A percentile compares a stretch with the other conserved stretches of the same genome.
Evolutionary conservation across 2,113 vertebrate genomes (phyloP).

Genomic region (Aegithalos caudatus): DNA sequence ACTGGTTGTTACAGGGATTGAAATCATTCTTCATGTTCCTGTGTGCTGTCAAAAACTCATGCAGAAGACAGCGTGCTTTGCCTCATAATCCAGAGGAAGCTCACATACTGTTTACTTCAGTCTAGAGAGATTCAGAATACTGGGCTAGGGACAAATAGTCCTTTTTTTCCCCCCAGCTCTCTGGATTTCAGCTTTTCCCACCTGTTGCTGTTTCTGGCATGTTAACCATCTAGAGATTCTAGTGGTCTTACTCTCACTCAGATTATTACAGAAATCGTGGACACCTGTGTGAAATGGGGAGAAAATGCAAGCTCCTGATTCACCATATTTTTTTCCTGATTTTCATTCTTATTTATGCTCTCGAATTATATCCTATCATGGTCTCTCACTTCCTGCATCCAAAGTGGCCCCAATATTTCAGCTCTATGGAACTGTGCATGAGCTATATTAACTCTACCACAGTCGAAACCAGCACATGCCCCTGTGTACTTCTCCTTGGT

Average conservation of each 20-base stretch:
- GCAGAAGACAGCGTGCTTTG: not conserved
- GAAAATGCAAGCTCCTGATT: not conserved
- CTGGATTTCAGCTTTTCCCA: not conserved
- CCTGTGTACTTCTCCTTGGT: not conserved
- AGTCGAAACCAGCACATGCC: not conserved
- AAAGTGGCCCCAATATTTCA: not conserved
- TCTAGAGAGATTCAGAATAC: not conserved
- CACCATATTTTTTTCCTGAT: not conserved
- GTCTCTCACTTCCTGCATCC: not conserved
- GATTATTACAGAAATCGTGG: not conserved
- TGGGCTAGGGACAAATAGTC: not conserved
- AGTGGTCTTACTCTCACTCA: not conserved
- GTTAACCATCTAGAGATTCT: not conserved
- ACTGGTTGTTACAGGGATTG: accelerated
- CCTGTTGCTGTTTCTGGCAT: not conserved
- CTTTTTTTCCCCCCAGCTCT: accelerated
- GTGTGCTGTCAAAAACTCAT: not conserved
- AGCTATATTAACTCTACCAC: not conserved
- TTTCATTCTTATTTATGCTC: not conserved
- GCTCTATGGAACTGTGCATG: not conserved
- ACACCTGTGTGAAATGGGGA: not conserved
- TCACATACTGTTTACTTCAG: not conserved
- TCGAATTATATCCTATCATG: not conserved
- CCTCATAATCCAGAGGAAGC: not conserved
- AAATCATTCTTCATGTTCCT: not conserved